Base-by-base conservation (phyloP, 2,113 vertebrate species). In the Puntigrus tetrazona region DNA sequence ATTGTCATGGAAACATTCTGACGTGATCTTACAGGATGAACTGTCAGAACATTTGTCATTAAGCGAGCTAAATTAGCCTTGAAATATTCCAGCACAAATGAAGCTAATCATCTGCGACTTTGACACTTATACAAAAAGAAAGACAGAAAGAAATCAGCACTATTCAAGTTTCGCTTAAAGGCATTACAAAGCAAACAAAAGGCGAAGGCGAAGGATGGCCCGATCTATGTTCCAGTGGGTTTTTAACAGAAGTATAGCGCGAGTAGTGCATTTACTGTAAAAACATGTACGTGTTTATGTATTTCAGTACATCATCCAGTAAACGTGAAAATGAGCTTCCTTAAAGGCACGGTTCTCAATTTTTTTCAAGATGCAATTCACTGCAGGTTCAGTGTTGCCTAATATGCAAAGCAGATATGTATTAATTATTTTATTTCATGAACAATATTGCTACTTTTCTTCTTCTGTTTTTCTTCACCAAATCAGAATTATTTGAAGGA, bases 101-200 rank as follows among this genome's bases (percentile, higher is more conserved):
- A 78, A 50, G 31, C 67, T 57, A 87, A 43, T 77, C 67, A 52
- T 41, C 52, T 74, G 59, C 25, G 8, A 50, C 84, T 31, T 29
- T 84, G 73, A 78, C 74, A 88, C 52, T 74, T 61, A 43, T 29
- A 83, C 78, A 84, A 72, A 61, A 25, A 81, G 83, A 82, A 31
- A 78, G 67, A 78, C 77, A 73, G 13, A 81, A 67, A 41, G 73
- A 84, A 87, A 89, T 87, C 81, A 84, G 73, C 38, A 27, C 70
- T 52, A 85, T 87, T 89, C 83, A 83, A 13, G 38, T 59, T 31
- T 72, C 50, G 27, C 72, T 59, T 41, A 67, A 67, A 88, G 34
- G 78, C 70, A 84, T 72, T 47, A 13, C 59, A 72, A 31, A 72
- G 72, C n/a, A 55, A 36, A 85, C 67, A 85, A 85, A 65, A 43